phyloP scores from a whole-genome alignment of 2,113 vertebrate species.

The Nothocercus julius region DNA sequence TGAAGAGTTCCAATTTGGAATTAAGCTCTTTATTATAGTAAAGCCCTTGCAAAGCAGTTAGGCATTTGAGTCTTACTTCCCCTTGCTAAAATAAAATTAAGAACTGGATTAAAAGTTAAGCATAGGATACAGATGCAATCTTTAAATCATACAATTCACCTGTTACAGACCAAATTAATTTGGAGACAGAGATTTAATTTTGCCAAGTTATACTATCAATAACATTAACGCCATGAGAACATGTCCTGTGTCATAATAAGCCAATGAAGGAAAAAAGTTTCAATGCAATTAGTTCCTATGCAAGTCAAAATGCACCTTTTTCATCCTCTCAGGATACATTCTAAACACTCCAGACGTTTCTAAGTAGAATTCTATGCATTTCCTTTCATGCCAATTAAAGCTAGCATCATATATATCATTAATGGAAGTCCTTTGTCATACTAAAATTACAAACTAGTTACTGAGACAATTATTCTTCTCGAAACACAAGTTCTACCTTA shows the following conservation, averaged over 20 bases:
- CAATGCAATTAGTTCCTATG: neutral
- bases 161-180: neutral
- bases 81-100: slow-evolving; percentile 88
- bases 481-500: neutral
- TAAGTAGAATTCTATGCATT: neutral
- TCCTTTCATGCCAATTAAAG: neutral
- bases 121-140: neutral
- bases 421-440: rapidly evolving
- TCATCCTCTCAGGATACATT: neutral
- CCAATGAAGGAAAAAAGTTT: neutral
- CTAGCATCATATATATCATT: neutral
- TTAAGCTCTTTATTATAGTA: slow-evolving; percentile 99
- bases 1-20: slow-evolving; percentile 97
- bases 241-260: neutral
- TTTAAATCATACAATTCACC: neutral
- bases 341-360: neutral
- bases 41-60: slow-evolving; percentile 97
- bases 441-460: neutral
- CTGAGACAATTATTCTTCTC: neutral
- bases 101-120: slow-evolving; percentile 54
- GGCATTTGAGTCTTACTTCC: slow-evolving; percentile 97
- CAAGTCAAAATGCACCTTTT: neutral
- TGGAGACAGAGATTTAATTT: neutral
- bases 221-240: neutral
- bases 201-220: neutral